Conservation (phyloP, 37 sponge, comb jelly and placozoan genomes). For the Oopsacas minuta region DNA sequence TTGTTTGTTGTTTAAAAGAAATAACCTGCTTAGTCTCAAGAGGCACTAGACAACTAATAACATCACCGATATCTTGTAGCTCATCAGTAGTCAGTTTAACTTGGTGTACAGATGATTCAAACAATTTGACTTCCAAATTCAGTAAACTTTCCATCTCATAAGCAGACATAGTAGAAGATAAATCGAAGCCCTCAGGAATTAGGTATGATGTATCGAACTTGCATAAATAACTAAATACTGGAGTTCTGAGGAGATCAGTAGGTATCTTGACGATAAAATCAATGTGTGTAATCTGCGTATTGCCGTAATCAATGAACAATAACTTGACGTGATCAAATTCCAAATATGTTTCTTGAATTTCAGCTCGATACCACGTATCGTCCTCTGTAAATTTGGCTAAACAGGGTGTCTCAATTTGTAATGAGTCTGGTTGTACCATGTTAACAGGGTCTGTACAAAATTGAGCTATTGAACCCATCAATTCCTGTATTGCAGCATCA, state of each 20-base stretch:
- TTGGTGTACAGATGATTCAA: neutral
- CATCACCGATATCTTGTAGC: neutral
- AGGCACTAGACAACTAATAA: neutral
- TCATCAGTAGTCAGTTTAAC: neutral
- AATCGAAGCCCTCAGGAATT: neutral
- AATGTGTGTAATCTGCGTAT: conserved; percentile 19
- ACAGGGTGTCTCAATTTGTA: conserved; percentile 38
- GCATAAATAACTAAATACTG: neutral
- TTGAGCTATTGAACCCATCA: conserved; percentile 12
- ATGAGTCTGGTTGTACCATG: neutral
- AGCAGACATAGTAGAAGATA: neutral
- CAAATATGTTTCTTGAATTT: conserved; percentile 18
- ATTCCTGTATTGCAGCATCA: neutral
- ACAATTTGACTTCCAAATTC: neutral
- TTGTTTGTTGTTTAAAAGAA: neutral
- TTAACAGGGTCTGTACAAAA: neutral
- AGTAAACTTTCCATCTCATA: conserved; percentile 8
- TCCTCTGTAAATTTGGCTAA: conserved; percentile 28
- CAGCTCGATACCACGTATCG: conserved; percentile 30
- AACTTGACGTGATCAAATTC: conserved; percentile 29
- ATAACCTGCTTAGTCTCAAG: neutral
- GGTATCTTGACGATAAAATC: conserved; percentile 17
- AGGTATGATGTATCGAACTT: neutral
- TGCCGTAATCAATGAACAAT: conserved; percentile 61
- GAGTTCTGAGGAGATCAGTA: conserved; percentile 23